Conservation (phyloP, 2,888 invertebrate species). For the Microctonus brassicae region DNA sequence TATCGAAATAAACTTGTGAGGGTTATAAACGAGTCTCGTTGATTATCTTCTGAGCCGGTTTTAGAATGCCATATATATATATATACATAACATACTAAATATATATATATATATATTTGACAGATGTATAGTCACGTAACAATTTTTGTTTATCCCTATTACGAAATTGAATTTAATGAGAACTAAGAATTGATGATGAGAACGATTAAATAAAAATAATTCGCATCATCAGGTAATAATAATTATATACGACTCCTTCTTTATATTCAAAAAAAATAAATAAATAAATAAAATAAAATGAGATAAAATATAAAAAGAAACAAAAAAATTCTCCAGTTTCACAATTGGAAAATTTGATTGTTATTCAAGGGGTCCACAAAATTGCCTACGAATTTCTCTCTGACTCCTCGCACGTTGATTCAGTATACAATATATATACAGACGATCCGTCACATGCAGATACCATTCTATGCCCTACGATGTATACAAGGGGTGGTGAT, state of each 20-base stretch:
- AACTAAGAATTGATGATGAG: not conserved
- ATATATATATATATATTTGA: not conserved
- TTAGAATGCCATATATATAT: slow-evolving; percentile 11
- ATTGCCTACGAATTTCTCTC: not conserved
- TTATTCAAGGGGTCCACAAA: not conserved
- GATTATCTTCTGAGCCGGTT: slow-evolving; percentile 23
- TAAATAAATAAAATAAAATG: no score
- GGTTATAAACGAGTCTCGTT: slow-evolving; percentile 29
- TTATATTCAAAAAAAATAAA: no score
- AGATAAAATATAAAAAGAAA: not conserved
- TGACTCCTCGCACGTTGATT: slow-evolving; percentile 20
- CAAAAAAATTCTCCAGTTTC: not conserved
- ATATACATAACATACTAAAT: not conserved
- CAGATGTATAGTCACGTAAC: not conserved
- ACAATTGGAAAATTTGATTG: slow-evolving; percentile 10
- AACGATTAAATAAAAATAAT: not conserved
- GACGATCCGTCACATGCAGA: slow-evolving; percentile 63
- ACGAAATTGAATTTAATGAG: slow-evolving; percentile 6
- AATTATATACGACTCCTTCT: not conserved
- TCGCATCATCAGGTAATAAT: not conserved
- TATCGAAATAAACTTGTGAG: slow-evolving; percentile 27
- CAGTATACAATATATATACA: slow-evolving; percentile 1
- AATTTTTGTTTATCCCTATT: slow-evolving; percentile 11
- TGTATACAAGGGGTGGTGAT: slow-evolving; percentile 44
- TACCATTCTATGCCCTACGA: slow-evolving; percentile 50